Base-by-base conservation (phyloP, 2,888 invertebrate species). In the Lysandra bellargus region DNA sequence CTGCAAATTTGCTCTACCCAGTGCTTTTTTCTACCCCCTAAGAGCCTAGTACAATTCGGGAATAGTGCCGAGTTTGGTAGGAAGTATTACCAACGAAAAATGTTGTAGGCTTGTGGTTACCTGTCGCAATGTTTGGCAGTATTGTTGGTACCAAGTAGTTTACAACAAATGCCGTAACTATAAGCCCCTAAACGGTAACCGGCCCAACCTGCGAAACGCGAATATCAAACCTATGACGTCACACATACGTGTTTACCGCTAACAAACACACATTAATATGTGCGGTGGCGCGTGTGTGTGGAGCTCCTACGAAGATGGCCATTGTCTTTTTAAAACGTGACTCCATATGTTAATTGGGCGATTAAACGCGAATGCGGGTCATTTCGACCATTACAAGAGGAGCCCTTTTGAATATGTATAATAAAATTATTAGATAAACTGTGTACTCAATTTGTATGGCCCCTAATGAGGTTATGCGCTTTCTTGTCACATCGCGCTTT, bases 361-460 rank as follows among this genome's bases (percentile, higher is more conserved):
- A 94, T 94, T 94, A 94, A 93, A 94, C 94, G 85, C 89, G 91
- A 94, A 94, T 94, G 92, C 94, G 93, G 94, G 94, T 94, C 94
- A 94, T 93, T 93, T 91, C 88, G 86, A 87, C 91, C 94, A 93
- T 94, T 93, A 93, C 92, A 84, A 84, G 85, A 85, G 88, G 84
- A 90, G 92, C 92, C 92, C 92, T 92, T 94, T 94, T 94, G 94
- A 94, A 94, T 94, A 94, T 94, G 93, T 94, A 94, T 93, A 94
- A 89, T 92, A 93, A 93, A 90, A 94, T 94, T 94, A 94, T 93
- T 94, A 92, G 92, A 92, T 92, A 89, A 89, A 89, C 87, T 88
- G 89, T 85, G 87, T 86, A 83, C 83, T 87, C 88, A 92, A 92
- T 93, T 92, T 94, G 93, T 91, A 90, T 90, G 92, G 91, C 92